A percentile compares a stretch with the other conserved stretches of the same genome.
These are phyloP conservation scores for Pollenia angustigena DNA, from an alignment of 2,888 invertebrate species.

Conservation along the genomic window DNA sequence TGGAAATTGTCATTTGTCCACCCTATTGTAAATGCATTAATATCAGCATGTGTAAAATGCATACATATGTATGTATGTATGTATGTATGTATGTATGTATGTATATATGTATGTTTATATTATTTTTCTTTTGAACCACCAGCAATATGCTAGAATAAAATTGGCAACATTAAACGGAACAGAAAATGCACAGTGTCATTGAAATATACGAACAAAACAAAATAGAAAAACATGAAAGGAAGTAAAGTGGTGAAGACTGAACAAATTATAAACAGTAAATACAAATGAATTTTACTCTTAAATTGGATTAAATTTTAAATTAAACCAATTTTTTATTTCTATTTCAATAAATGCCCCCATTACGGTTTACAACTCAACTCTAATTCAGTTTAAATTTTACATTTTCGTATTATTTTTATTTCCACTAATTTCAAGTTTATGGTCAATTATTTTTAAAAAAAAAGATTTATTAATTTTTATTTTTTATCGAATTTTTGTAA, in stretches of 20 bases:
- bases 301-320: too few species aligned
- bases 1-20: too few species aligned
- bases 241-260: background rate
- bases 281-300: background rate
- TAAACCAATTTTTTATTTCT: too few species aligned
- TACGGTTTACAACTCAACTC: too few species aligned
- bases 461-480: too few species aligned
- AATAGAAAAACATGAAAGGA: slow-evolving; percentile 14
- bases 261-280: background rate
- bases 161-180: slow-evolving; percentile 54
- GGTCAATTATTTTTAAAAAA: too few species aligned
- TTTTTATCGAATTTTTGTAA: too few species aligned
- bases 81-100: background rate
- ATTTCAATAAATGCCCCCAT: too few species aligned
- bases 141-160: slow-evolving; percentile 9
- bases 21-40: background rate
- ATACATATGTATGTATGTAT: slow-evolving; percentile 1
- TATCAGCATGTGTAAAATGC: background rate
- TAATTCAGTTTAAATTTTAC: too few species aligned
- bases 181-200: slow-evolving; percentile 2
- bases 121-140: background rate
- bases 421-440: too few species aligned
- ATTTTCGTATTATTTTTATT: too few species aligned
- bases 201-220: slow-evolving; percentile 44
- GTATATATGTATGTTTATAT: too few species aligned